These are phyloP conservation scores for Ciconia boyciana DNA, from an alignment of 2,113 vertebrate genomes.

Conservation along the genomic window DNA sequence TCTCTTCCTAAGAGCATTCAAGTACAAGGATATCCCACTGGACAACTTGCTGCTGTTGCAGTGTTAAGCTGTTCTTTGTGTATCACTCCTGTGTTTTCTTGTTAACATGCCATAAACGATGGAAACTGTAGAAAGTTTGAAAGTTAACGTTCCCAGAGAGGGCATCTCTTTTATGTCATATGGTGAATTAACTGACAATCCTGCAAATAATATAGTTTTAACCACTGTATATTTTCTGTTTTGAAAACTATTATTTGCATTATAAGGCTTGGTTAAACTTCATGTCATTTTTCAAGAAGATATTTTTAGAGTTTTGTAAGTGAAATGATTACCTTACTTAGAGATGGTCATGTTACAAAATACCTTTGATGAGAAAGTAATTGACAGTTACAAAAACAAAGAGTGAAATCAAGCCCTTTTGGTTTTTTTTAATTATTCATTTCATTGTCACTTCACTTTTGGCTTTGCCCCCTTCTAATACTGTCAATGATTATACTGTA, in stretches of 20 bases:
- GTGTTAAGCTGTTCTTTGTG: not conserved
- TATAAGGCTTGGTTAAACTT: not conserved
- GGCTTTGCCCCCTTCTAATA: not conserved
- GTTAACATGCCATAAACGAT: not conserved
- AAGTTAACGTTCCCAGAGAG: not conserved
- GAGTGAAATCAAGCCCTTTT: not conserved
- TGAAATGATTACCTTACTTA: not conserved
- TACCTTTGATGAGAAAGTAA: not conserved
- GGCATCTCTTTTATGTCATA: not conserved
- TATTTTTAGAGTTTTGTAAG: not conserved
- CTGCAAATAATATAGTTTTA: not conserved
- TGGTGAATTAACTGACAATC: not conserved
- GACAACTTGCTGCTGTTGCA: not conserved
- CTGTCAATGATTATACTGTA: not conserved
- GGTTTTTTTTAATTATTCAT: not conserved
- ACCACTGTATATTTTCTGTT: not conserved
- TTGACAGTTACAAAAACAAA: not conserved
- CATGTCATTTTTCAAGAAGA: not conserved
- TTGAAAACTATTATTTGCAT: not conserved
- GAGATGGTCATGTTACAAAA: not conserved
- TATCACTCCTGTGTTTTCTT: not conserved
- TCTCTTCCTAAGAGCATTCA: not conserved
- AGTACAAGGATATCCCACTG: not conserved
- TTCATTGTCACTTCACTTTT: slow-evolving; percentile 7
- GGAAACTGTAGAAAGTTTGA: not conserved